phyloP scores from a whole-genome alignment of 2,113 vertebrate species.

The Notothenia coriiceps region DNA sequence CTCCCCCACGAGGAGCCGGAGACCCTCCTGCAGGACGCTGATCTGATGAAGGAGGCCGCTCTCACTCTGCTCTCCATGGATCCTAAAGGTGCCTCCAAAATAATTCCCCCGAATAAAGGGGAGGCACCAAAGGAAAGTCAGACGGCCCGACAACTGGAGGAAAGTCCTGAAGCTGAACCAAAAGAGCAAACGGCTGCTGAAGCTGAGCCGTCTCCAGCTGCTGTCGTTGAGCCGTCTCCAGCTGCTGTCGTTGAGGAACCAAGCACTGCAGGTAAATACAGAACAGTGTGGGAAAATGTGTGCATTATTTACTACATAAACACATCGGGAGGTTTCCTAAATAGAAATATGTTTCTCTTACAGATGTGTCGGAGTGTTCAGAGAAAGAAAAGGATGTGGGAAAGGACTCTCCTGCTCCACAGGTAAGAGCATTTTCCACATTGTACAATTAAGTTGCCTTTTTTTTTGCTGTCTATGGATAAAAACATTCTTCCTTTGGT shows the following conservation, averaged over 20 bases:
- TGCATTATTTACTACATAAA: neutral
- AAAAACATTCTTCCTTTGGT: neutral
- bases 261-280: constrained; percentile 56
- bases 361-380: constrained; percentile 43
- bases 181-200: constrained; percentile 10
- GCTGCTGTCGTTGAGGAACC: neutral
- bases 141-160: neutral
- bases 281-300: neutral
- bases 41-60: constrained; percentile 86
- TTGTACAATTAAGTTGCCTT: neutral
- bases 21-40: constrained; percentile 73
- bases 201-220: neutral
- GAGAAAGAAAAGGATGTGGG: constrained; percentile 14
- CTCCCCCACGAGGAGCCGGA: constrained; percentile 39
- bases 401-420: constrained; percentile 6
- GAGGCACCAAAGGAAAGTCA: constrained; percentile 10
- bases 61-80: constrained; percentile 88
- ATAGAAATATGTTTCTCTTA: constrained; percentile 2
- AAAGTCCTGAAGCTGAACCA: constrained; percentile 2
- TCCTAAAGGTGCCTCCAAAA: constrained; percentile 71
- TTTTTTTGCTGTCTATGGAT: neutral
- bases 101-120: constrained; percentile 33
- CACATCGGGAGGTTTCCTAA: neutral
- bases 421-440: constrained; percentile 55
- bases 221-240: too few relatives aligned